Base-by-base conservation (phyloP, 2,888 invertebrate species). In the Troides aeacus region DNA sequence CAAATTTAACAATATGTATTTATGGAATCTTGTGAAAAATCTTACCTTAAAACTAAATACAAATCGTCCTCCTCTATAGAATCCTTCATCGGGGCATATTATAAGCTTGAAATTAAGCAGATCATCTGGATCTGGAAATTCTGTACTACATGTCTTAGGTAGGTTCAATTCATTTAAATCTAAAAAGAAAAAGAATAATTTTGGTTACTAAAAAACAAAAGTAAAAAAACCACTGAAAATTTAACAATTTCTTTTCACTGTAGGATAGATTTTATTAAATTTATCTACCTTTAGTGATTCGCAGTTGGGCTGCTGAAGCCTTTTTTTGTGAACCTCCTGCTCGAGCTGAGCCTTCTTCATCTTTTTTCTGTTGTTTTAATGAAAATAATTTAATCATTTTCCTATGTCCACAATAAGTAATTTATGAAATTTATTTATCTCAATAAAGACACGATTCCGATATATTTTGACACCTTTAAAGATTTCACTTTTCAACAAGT, bases 331-430 rank as follows among this genome's bases (percentile, higher is more conserved):
- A 96, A 76, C 92, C 92, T 72, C 92, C 93, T 74, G 91, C 90
- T 82, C 93, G 86, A 73, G 93, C 86, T 74, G 94, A 95, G 79
- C 96, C 95, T 89, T 97, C 97, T 84, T 97, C 98, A 94, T 99
- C 98, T 94, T 99, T 99, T 94, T 98, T 98, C 93, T 99, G 98
- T 94, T 99, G 98, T 94, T 99, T 99, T 86, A 99, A 93, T 78
- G 99, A 98, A 94, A 99, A 99, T 93, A 99, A 94, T 95, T 98
- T 99, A 90, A 99, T 98, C 99, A 99, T 99, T 88, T 86, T 92
- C 88, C 87, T 92, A 89, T 84, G 59, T 42, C 70, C 66, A 70
- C 87, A 86, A 86, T 88, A 85, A 81, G 84, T 86, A 84, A 83
- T 85, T 86, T 75, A 77, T 85, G 84, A 81, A 88, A 89, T 77